Percentiles rank a stretch among this genome's conserved stretches.
Conservation (phyloP, 2,797 vertebrate species). For the Manis crassicaudata region DNA sequence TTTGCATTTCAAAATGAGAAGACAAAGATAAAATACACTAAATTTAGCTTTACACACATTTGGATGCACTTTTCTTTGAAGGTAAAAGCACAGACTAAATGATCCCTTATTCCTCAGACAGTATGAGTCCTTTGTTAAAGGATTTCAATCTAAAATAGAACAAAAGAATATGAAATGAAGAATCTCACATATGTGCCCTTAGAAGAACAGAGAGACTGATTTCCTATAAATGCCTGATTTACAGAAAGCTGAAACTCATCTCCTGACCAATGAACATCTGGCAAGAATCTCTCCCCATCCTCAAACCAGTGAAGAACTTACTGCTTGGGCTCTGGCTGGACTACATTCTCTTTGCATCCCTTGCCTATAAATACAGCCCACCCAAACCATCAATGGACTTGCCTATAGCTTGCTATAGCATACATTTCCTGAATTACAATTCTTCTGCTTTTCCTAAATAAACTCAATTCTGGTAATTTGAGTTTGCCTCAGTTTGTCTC, state of each 20-base stretch:
- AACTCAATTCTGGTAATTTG: not conserved
- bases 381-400: not conserved
- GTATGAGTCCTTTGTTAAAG: not conserved
- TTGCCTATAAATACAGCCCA: not conserved
- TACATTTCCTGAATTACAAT: not conserved
- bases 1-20: not conserved
- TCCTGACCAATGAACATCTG: not conserved
- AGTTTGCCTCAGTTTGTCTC: not conserved
- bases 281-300: not conserved
- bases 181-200: not conserved
- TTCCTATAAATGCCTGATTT: not conserved
- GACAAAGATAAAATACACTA: not conserved
- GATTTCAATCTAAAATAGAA: not conserved
- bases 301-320: not conserved
- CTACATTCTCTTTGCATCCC: not conserved
- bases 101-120: not conserved
- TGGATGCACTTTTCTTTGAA: not conserved
- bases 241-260: not conserved
- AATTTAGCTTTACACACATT: not conserved
- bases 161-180: not conserved
- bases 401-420: not conserved
- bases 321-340: not conserved
- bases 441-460: not conserved
- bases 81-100: not conserved
- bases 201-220: not conserved